Base-by-base conservation (phyloP, 2,113 vertebrate genomes). In the Natator depressus region DNA sequence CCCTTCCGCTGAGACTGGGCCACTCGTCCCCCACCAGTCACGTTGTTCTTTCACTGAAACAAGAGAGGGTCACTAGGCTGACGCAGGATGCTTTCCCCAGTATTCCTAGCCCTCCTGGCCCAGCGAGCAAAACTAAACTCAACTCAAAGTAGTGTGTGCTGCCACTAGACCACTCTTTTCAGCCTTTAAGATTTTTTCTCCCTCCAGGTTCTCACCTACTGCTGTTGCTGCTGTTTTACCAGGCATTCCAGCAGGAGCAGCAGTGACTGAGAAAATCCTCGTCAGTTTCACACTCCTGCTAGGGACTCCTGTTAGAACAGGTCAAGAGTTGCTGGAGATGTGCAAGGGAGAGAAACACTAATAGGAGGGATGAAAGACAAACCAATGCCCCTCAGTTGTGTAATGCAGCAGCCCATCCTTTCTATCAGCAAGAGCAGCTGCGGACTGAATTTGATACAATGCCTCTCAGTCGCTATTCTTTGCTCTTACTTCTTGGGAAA, bases 381-480 rank as follows among this genome's bases (percentile, higher is more conserved):
- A 24, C 2, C 1, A 3, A 38, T 55, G 12, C 8, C 29, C 31
- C n/a, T 9, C 0, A 0, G 35, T 22, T 54, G 20, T 38, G 13
- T 10, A 29, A 83, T 27, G 54, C 75, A 90, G 46, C 5, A 0
- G 0, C n/a, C 8, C 2, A 1, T 57, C 42, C 72, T 51, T n/a
- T 54, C 14, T 5, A 0, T 10, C 42, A 22, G 62, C n/a, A 82
- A 89, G 57, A 78, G 47, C 85, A 95, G 80, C 50, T 81, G 65
- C 0, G 0, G 29, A 49, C 5, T n/a, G 12, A 53, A 87, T 76
- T 69, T 22, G 17, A 8, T 19, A 57, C 6, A 11, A 6, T 38
- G 24, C 84, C 19, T 20, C 6, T 54, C 54, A 51, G n/a, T 47
- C 2, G 11, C 17, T 80, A 11, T 10, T 72, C 42, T 75, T 72